These are phyloP conservation scores for Castor canadensis DNA, from an alignment of 2,113 vertebrate genomes.

Conservation along the genomic window DNA sequence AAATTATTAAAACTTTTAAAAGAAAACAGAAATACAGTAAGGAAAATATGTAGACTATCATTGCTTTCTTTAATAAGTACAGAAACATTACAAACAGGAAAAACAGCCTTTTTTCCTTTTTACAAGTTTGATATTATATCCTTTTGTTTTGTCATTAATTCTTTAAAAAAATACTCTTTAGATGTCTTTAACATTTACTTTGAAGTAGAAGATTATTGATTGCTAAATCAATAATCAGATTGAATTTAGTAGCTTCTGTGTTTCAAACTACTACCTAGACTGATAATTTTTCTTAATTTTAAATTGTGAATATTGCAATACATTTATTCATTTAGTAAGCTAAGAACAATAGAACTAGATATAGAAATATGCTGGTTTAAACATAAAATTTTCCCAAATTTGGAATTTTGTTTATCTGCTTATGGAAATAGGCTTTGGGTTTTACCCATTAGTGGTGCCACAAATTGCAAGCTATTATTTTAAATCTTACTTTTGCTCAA, in stretches of 20 bases:
- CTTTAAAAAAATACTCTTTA: neutral
- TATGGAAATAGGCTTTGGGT: neutral
- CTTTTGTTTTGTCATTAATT: neutral
- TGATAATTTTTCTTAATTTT: constrained; percentile 50
- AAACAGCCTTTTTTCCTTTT: neutral
- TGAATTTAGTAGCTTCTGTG: constrained; percentile 12
- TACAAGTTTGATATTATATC: neutral
- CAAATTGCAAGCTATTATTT: neutral
- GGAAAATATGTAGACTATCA: neutral
- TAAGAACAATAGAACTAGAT: constrained; percentile 30
- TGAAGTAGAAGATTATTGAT: constrained; percentile 1
- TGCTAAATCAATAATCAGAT: constrained; percentile 37
- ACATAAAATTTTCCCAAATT: neutral
- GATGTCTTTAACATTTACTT: constrained; percentile 39
- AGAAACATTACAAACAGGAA: neutral
- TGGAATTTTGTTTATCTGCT: neutral
- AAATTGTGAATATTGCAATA: constrained; percentile 15
- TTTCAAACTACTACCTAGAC: constrained; percentile 20
- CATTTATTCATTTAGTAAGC: neutral
- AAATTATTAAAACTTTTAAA: too few relatives aligned
- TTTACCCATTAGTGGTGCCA: neutral
- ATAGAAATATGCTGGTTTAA: neutral
- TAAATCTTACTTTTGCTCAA: neutral
- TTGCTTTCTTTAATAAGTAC: neutral
- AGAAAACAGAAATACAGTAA: neutral